These are phyloP conservation scores for Polypedilum vanderplanki DNA, from an alignment of 1,140 invertebrate species.

Conservation along the genomic window DNA sequence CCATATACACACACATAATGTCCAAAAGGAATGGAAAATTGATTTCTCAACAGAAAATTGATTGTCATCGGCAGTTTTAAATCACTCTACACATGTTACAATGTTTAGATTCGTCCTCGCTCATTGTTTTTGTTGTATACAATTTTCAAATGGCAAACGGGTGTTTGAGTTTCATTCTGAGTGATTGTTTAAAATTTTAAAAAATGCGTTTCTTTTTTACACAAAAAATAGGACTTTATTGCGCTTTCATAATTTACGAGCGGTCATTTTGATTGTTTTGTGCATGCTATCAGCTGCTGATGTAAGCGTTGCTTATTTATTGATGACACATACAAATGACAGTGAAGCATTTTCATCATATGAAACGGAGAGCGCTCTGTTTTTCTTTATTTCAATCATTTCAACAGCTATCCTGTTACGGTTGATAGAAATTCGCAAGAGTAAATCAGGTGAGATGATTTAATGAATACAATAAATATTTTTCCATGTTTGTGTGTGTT, in stretches of 20 bases:
- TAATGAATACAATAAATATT: not conserved
- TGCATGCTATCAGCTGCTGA: not conserved
- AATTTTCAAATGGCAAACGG: no score
- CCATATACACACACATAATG: no score
- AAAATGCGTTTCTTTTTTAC: not conserved
- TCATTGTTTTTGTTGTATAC: no score
- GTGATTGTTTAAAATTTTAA: no score
- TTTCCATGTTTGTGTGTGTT: not conserved
- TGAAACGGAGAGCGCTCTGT: not conserved
- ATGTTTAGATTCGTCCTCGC: no score
- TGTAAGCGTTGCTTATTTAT: not conserved
- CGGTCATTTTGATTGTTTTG: slow-evolving; percentile 23
- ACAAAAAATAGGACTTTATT: slow-evolving; percentile 23
- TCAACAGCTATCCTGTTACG: not conserved
- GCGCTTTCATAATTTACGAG: slow-evolving; percentile 25
- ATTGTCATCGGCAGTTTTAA: no score
- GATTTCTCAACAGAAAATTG: no score
- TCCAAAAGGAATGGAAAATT: no score
- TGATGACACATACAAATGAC: not conserved
- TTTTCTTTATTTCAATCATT: slow-evolving; percentile 15
- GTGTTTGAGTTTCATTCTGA: no score
- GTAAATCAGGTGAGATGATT: slow-evolving; percentile 22
- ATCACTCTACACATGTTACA: no score
- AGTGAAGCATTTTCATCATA: not conserved
- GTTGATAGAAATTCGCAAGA: slow-evolving; percentile 9